Base-by-base conservation (phyloP, 30 jellyfish, hydroid and myxozoan genomes). In the Hydractinia symbiolongicarpus region DNA sequence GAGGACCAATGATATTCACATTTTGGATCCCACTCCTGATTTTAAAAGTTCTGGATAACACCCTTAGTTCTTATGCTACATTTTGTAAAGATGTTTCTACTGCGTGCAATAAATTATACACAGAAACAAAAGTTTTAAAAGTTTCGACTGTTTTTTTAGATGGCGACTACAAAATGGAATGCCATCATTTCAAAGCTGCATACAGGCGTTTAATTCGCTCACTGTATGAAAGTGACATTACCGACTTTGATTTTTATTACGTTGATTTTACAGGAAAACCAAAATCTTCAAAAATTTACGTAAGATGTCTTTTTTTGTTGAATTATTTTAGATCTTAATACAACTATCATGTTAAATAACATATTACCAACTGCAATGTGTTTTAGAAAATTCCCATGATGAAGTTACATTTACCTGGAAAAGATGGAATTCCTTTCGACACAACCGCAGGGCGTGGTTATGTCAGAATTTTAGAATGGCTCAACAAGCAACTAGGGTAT, bases 201-300 rank as follows among this genome's bases (percentile, higher is more conserved):
- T 74, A 49, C 66, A 53, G 83, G 13, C 83, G 68, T 74, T 52
- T 74, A 1, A 67, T 6, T 44, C 83, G 83, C 51, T 49, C 83
- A 30, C 51, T 74, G 62, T 74, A 20, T 50, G 62, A n/a, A 51
- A 67, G 51, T 10, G 51, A 58, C 5, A 50, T 58, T 44, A 51
- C 54, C 14, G 70, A n/a, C 54, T 8, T 74, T 7, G 66, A 74
- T n/a, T 74, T 49, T 74, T 44, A 8, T 11, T 74, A 74, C 40
- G 66, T 74, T 13, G 83, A 74, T 10, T 74, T 50, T 51, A 74
- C 71, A 5, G 68, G 66, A 50, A 58, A 50, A 20, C 83, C 83
- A 74, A 74, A 64, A 64, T 64, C 74, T 7, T 44, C 74, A 7
- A 64, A 64, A 64, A 13, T 13, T 64, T n/a, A 64, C 16, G 74